A percentile compares a stretch with the other conserved stretches of the same genome.
phyloP scores from a whole-genome alignment of 2,797 vertebrate species.

The Siniperca obscura region DNA sequence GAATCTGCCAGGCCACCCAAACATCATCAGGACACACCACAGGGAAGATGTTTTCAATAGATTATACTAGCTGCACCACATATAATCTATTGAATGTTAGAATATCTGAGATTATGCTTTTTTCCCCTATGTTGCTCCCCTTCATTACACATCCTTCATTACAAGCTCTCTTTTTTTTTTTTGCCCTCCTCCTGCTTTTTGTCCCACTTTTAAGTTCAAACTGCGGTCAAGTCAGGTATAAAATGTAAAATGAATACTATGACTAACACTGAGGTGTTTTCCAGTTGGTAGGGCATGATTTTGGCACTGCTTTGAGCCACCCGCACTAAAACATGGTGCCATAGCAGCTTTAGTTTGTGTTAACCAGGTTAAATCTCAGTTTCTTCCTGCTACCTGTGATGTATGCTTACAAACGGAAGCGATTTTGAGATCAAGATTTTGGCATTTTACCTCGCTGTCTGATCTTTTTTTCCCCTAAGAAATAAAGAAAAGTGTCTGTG shows the following conservation, averaged over 20 bases:
- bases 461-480: neutral
- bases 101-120: slow-evolving; percentile 21
- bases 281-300: neutral
- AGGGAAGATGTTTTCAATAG: slow-evolving; percentile 39
- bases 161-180: slow-evolving; percentile 20
- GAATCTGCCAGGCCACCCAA: slow-evolving; percentile 47
- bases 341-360: neutral
- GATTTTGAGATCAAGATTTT: slow-evolving; percentile 13
- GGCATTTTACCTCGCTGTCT: slow-evolving; percentile 21
- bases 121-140: slow-evolving; percentile 5
- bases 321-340: slow-evolving; percentile 8
- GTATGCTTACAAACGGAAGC: slow-evolving; percentile 10
- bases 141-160: slow-evolving; percentile 21
- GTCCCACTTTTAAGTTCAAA: slow-evolving; percentile 35
- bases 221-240: slow-evolving; percentile 1
- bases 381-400: neutral
- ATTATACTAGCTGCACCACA: slow-evolving; percentile 10
- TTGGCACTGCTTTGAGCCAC: neutral
- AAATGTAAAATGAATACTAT: slow-evolving; percentile 21
- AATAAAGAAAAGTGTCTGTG: slow-evolving; percentile 41
- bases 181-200: slow-evolving; percentile 28
- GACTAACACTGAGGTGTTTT: neutral
- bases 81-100: slow-evolving; percentile 22
- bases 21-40: slow-evolving; percentile 43
- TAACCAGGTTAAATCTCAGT: neutral